Evolutionary conservation across 2,888 invertebrate genomes (phyloP), one percentile per base, ranked within the genome.

Genomic region (Peribatodes rhomboidaria): DNA sequence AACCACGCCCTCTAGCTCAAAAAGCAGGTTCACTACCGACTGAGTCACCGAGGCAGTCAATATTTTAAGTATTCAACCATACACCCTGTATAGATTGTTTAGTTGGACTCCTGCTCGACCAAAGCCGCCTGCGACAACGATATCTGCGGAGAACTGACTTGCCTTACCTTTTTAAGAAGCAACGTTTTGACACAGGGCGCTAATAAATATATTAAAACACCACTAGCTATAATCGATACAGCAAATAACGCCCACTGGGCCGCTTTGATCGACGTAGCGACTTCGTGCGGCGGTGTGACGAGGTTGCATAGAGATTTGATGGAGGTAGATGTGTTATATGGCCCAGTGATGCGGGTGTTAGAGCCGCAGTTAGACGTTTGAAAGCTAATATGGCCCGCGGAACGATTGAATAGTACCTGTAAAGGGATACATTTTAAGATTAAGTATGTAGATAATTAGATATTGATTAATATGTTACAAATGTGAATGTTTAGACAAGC

Each of bases 361-460:
- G 91, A 83, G 0, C 94, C 94, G 60, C 94, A 94, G 39, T 82
- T 79, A 0, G 94, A 89, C 0, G 85, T 81, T 53, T 84, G 81
- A 78, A 89, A 94, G 35, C 92, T 90, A 18, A 94, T 90, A 85
- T 90, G 92, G 59, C 88, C 87, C 13, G 86, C 87, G 22, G 93
- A 89, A 67, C 91, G 84, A 72, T 94, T 94, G 80, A 94, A 94
- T 54, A 89, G 57, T 1, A 93, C 87, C 92, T 92, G 85, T 1
- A 13, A 44, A n/a, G 8, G 22, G 35, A 11, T 35, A 35, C 8
- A 35, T 7, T 35, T 11, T 35, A 7, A 11, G 10, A 11, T 35
- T 35, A 27, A n/a, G n/a, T n/a, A n/a, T n/a, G n/a, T n/a, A n/a
- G n/a, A n/a, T n/a, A n/a, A n/a, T n/a, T n/a, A n/a, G n/a, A n/a